phyloP scores from a whole-genome alignment of 2,797 vertebrate genomes.

The Hybognathus amarus region DNA sequence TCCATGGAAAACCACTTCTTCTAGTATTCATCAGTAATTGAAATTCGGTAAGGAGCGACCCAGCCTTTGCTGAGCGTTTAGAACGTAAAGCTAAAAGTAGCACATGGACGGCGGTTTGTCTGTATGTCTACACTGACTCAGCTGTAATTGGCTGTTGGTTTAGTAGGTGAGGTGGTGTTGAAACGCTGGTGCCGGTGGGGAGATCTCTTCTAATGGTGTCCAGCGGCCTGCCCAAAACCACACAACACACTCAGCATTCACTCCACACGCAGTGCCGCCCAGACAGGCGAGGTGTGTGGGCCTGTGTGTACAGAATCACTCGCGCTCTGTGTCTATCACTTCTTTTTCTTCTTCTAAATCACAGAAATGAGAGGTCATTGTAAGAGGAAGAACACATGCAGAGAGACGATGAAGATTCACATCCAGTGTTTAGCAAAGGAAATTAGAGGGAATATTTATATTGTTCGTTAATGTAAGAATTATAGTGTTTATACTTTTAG shows the following conservation, averaged over 20 bases:
- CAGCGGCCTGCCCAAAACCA: conserved; percentile 72
- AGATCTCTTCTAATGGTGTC: conserved; percentile 22
- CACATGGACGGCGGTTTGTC: conserved; percentile 21
- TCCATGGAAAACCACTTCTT: background rate
- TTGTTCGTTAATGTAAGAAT: conserved; percentile 78
- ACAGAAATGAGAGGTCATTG: conserved; percentile 38
- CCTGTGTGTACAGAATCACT: conserved; percentile 43
- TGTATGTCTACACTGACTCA: conserved; percentile 77
- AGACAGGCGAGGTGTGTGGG: conserved; percentile 80
- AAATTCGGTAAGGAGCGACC: background rate
- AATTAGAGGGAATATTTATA: conserved; percentile 25
- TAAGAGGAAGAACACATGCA: conserved; percentile 54
- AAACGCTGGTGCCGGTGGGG: conserved; percentile 14
- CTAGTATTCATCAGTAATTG: conserved; percentile 19
- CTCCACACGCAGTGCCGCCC: conserved; percentile 76
- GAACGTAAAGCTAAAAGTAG: conserved; percentile 35
- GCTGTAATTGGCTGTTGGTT: conserved; percentile 67
- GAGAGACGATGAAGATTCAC: conserved; percentile 54
- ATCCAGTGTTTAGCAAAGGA: conserved; percentile 56
- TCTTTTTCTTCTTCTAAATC: conserved; percentile 8
- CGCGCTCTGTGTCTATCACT: conserved; percentile 32
- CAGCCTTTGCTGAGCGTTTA: conserved; percentile 28
- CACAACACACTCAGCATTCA: conserved; percentile 66
- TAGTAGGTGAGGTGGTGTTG: conserved; percentile 57
- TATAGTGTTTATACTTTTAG: conserved; percentile 61